Percentiles rank a stretch among this genome's conserved stretches.
Conservation (phyloP, 2,113 vertebrate species). For the Aspidoscelis tigris region DNA sequence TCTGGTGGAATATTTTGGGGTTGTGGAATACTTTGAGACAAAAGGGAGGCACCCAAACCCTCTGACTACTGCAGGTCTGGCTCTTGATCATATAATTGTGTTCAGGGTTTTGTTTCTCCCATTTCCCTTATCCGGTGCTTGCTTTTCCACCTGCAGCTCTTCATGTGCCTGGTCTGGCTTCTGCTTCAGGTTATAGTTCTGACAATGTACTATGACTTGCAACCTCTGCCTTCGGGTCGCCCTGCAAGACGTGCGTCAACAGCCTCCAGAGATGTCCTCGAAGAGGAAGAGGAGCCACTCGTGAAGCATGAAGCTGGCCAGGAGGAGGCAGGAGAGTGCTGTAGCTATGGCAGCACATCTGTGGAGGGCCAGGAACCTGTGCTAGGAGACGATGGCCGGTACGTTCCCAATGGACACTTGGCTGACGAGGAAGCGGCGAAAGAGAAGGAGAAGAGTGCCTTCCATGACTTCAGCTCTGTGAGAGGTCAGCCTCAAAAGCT, state of each 20-base stretch:
- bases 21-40: too few relatives aligned
- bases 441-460: neutral
- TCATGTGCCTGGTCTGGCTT: constrained; percentile 84
- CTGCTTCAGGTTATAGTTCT: constrained; percentile 79
- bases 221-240: constrained; percentile 40
- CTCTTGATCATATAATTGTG: neutral
- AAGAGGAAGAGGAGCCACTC: constrained; percentile 42
- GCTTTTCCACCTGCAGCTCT: constrained; percentile 70
- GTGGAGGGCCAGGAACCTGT: neutral
- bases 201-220: constrained; percentile 82
- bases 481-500: constrained; percentile 12
- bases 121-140: neutral
- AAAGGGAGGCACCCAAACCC: neutral
- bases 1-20: too few relatives aligned
- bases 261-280: neutral
- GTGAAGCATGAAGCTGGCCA: constrained; percentile 5
- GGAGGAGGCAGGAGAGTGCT: neutral
- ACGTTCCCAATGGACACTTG: constrained; percentile 37
- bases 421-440: constrained; percentile 6
- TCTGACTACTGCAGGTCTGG: too few relatives aligned
- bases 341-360: constrained; percentile 34
- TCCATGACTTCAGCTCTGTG: neutral
- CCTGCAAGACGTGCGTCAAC: fast-evolving
- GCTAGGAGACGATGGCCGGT: constrained; percentile 18
- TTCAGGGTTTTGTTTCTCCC: neutral